Evolutionary conservation across 92 coral and sea anemone species (phyloP).

Genomic region (Epizoanthus scotinus): DNA sequence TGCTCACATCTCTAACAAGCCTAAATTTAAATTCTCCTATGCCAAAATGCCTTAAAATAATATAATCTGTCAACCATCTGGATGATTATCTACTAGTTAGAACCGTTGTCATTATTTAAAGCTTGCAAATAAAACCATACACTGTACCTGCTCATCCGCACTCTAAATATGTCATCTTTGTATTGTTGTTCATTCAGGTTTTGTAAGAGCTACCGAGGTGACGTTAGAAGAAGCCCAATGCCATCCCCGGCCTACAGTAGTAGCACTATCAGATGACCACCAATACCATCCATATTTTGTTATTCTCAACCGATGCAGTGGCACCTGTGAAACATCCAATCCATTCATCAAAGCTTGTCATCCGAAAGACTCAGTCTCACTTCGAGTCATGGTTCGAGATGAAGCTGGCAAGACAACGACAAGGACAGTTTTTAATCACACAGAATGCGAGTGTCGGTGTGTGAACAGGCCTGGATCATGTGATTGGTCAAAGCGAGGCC

Average conservation of each 20-base stretch:
- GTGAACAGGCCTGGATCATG: not conserved
- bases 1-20: too few relatives aligned
- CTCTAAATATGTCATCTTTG: not conserved
- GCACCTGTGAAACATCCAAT: not conserved
- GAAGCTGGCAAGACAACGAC: not conserved
- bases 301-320: slow-evolving; percentile 24
- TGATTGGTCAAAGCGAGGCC: not conserved
- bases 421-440: slow-evolving; percentile 24
- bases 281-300: slow-evolving; percentile 26
- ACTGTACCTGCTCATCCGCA: not conserved
- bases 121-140: too few relatives aligned
- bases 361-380: not conserved
- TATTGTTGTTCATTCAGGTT: not conserved
- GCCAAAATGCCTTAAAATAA: too few relatives aligned
- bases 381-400: slow-evolving; percentile 15
- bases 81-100: too few relatives aligned
- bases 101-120: too few relatives aligned
- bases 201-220: slow-evolving; percentile 1
- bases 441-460: slow-evolving; percentile 18
- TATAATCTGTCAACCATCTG: too few relatives aligned
- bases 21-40: too few relatives aligned
- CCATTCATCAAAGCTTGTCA: not conserved
- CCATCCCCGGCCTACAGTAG: slow-evolving; percentile 19
- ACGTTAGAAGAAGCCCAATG: slow-evolving; percentile 5
- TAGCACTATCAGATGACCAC: slow-evolving; percentile 5